A percentile compares a stretch with the other conserved stretches of the same genome.
Conservation (phyloP, 2,888 invertebrate genomes). For the Microplitis deprimator region DNA sequence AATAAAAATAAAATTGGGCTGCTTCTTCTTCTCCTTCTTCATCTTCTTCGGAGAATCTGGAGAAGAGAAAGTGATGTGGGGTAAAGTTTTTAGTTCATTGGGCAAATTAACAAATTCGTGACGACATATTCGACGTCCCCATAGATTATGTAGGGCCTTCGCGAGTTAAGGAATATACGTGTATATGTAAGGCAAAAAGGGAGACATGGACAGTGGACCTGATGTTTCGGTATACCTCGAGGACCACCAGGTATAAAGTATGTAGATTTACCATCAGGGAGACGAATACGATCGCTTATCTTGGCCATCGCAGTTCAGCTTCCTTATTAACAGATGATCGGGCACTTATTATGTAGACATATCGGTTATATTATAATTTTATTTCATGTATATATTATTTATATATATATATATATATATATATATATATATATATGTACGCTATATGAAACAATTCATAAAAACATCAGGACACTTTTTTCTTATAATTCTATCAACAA, state of each 20-base stretch:
- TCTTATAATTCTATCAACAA: conserved; percentile 5
- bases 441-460: not conserved
- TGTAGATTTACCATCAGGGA: conserved; percentile 18
- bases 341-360: conserved; percentile 50
- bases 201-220: conserved; percentile 12
- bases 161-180: conserved; percentile 36
- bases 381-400: not conserved
- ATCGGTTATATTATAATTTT: not conserved
- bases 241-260: conserved; percentile 30
- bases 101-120: conserved; percentile 67
- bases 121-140: conserved; percentile 63
- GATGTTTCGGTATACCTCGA: conserved; percentile 50
- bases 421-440: conserved; percentile 29
- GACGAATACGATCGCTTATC: conserved; percentile 25
- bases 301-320: conserved; percentile 40
- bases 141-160: conserved; percentile 60
- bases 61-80: conserved; percentile 52
- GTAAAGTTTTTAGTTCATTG: conserved; percentile 69
- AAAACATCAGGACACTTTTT: not conserved
- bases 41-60: conserved; percentile 26
- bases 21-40: not conserved
- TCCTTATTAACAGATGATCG: conserved; percentile 70
- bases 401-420: conserved; percentile 48
- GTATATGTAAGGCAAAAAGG: not conserved
- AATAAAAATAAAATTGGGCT: conserved; percentile 9